Evolutionary conservation across 2,888 invertebrate genomes (phyloP), one percentile per base, ranked within the genome.

Genomic region (Augiades crinisus): DNA sequence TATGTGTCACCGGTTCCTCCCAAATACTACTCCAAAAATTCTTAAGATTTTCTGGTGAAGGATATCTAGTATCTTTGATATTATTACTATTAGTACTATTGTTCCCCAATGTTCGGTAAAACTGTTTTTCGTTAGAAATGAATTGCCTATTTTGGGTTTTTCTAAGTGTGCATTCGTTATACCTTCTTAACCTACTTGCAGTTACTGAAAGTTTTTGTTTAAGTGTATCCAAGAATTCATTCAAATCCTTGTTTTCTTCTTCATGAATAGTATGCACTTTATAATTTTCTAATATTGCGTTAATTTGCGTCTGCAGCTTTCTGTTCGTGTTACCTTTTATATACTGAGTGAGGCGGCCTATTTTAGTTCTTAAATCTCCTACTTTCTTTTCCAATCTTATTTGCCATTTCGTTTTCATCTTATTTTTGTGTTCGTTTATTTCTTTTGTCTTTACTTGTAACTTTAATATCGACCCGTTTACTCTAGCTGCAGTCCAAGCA

Each of bases 341-440:
- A 7, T 4, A 22, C 7, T 22, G 4, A 4, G 22, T 22, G 5
- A 22, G 7, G 1, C 7, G 22, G 22, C 22, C 22, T 31, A 58
- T 58, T 31, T 16, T 24, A 16, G 13, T 10, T 54, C 59, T 34
- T 30, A 59, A 13, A 4, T 50, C 45, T 3, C 34, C 24, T 22
- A 59, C 10, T 36, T 38, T 27, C n/a, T 33, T 49, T 46, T 59
- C 49, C 13, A 58, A n/a, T 19, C 57, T 47, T 12, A 5, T 54
- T 33, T 57, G 54, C 59, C 58, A 61, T 5, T 4, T 19, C 5
- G 19, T 2, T 19, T 19, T 19, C 7, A 14, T 36, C 12, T 27
- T 13, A 2, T 14, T 17, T 8, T n/a, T 41, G 0, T 31, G n/a
- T 24, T 5, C 3, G 12, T 17, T 13, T 4, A 5, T 12, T 14